These are phyloP conservation scores for Dermatemys mawii DNA, from an alignment of 2,113 vertebrate species.

Conservation along the genomic window DNA sequence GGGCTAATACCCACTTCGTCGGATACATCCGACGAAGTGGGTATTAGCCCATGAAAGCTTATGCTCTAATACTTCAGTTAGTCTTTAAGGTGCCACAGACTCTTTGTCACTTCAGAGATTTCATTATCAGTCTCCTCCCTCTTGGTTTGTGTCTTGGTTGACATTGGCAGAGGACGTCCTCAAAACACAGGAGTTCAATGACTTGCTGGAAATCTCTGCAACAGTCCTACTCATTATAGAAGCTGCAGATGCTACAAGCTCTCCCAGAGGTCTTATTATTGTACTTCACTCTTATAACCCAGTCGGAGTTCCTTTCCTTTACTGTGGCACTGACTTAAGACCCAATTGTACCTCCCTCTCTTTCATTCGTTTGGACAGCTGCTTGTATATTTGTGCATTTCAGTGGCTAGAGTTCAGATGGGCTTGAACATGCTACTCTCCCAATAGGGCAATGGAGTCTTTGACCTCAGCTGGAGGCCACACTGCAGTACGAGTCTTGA, in stretches of 20 bases:
- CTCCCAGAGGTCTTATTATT: neutral
- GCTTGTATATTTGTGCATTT: neutral
- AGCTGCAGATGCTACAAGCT: neutral
- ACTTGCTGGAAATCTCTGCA: too few species aligned
- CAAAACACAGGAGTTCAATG: neutral
- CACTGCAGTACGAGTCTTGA: neutral
- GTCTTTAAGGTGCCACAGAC: too few species aligned
- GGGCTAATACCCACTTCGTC: too few species aligned
- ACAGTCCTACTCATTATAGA: neutral
- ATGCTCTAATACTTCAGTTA: too few species aligned
- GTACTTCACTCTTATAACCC: neutral
- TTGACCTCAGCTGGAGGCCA: neutral
- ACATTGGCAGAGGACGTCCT: accelerated
- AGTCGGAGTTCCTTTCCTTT: neutral
- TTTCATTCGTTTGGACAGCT: neutral
- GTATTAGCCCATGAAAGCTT: too few species aligned
- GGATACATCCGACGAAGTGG: too few species aligned
- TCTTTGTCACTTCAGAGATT: too few species aligned
- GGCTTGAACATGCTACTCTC: neutral
- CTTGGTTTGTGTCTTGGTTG: neutral
- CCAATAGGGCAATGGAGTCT: neutral
- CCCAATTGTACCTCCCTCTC: neutral
- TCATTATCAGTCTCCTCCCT: neutral
- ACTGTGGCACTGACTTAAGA: neutral
- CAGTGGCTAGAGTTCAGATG: neutral